phyloP scores from a whole-genome alignment of 2,797 vertebrate genomes.

The Ctenopoma kingsleyae region DNA sequence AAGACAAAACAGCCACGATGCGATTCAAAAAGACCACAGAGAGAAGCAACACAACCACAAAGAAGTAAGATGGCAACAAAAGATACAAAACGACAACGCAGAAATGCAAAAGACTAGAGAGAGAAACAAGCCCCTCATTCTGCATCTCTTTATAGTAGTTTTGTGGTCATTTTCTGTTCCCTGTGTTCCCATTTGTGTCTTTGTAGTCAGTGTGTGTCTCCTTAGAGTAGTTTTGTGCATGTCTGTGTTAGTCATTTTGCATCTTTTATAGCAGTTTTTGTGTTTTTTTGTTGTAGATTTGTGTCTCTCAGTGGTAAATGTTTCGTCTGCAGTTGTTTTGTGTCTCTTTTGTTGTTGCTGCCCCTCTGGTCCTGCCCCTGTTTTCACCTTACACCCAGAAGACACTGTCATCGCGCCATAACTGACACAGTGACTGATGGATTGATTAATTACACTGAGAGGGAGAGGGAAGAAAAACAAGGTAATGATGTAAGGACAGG shows the following conservation, averaged over 20 bases:
- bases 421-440: constrained; percentile 50
- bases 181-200: too few species aligned
- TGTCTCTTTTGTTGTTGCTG: background rate
- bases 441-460: constrained; percentile 56
- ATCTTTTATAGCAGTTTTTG: background rate
- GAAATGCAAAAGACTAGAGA: too few species aligned
- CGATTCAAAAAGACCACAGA: too few species aligned
- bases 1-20: too few species aligned
- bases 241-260: background rate
- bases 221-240: background rate
- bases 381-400: constrained; percentile 3
- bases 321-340: background rate
- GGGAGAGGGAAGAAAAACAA: constrained; percentile 39
- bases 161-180: too few species aligned
- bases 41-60: too few species aligned
- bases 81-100: too few species aligned
- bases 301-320: background rate
- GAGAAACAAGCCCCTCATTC: too few species aligned
- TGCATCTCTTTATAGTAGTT: too few species aligned
- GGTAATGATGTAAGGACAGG: constrained; percentile 63
- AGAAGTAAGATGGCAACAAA: too few species aligned
- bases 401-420: constrained; percentile 33
- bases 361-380: background rate
- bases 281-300: background rate
- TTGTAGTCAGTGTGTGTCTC: too few species aligned